Conservation (phyloP, 2,113 vertebrate species). For the Carollia perspicillata region DNA sequence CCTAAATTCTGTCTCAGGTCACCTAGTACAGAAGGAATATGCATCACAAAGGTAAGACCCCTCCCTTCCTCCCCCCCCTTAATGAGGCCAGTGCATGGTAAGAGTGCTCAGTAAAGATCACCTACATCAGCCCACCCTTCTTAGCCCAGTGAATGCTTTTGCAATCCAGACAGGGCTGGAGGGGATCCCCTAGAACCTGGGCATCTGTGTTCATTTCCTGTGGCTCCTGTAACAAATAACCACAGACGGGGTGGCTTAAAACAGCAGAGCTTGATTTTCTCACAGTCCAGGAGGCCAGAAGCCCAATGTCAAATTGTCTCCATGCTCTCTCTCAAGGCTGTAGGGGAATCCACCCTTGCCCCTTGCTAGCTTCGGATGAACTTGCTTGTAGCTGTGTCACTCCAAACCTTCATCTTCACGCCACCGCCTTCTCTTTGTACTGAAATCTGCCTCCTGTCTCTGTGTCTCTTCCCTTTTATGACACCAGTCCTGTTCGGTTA, state of each 20-base stretch:
- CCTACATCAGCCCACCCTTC: not conserved
- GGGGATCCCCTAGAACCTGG: not conserved
- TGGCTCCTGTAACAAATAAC: not conserved
- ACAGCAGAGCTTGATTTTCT: not conserved
- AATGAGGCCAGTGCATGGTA: not conserved
- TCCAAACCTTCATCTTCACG: not conserved
- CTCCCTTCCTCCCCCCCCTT: not conserved
- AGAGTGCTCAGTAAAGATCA: not conserved
- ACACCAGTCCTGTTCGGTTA: not conserved
- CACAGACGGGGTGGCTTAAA: not conserved
- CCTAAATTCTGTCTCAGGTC: not conserved
- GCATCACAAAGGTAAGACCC: not conserved
- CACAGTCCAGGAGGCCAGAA: not conserved
- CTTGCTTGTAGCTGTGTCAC: not conserved
- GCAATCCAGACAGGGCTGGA: not conserved
- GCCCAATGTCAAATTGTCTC: not conserved
- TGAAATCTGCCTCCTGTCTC: not conserved
- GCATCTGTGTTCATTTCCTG: not conserved
- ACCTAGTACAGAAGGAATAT: not conserved
- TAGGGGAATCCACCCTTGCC: not conserved
- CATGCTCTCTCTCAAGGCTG: not conserved
- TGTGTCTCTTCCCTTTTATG: not conserved
- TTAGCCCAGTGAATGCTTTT: not conserved
- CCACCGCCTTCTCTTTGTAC: accelerated
- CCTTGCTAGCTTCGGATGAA: not conserved